Base-by-base conservation (phyloP, 2,797 vertebrate species). In the Sebastes nivosus region DNA sequence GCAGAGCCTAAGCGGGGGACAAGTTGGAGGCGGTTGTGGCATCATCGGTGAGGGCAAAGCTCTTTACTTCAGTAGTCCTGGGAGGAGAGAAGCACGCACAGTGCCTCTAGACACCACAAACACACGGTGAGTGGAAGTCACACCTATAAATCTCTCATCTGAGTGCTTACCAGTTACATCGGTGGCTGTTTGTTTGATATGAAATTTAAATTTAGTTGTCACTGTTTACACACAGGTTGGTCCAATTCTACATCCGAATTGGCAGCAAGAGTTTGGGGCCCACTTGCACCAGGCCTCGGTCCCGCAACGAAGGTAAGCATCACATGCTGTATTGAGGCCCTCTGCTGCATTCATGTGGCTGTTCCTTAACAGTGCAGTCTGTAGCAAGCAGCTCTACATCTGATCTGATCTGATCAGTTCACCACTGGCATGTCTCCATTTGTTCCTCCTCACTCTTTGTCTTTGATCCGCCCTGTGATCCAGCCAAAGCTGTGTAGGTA, bases 161-260 rank as follows among this genome's bases (percentile, higher is more conserved):
- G 7, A 46, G 42, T 46, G 42, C 42, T 46, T 46, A 18, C 4
- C 12, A 38, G 10, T 22, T 68, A 16, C 52, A 46, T 77, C 24
- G 8, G 11, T 50, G 4, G 13, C 10, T n/a, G 60, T 83, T 24
- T 46, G 8, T 80, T 42, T 6, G 27, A 50, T 32, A 7, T n/a
- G 1, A 64, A 64, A 52, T 1, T 70, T 1, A 71, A 38, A 75
- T 68, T 52, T 4, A 32, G 1, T n/a, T 36, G 1, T 77, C 58
- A 9, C 20, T 76, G 1, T 88, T 61, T 72, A 55, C 71, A 22
- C 29, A 70, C 88, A 99, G 98, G 85, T 91, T 99, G 27, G 96
- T 98, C 90, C 99, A 99, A 42, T 99, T 99, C 95, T 99, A 99
- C 89, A 94, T 99, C 81, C 96, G 98, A 81, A 98, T 99, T 72